Percentiles rank a stretch among this genome's conserved stretches.
These are phyloP conservation scores for Oedothorax gibbosus DNA, from an alignment of 1,140 invertebrate genomes.

Conservation along the genomic window DNA sequence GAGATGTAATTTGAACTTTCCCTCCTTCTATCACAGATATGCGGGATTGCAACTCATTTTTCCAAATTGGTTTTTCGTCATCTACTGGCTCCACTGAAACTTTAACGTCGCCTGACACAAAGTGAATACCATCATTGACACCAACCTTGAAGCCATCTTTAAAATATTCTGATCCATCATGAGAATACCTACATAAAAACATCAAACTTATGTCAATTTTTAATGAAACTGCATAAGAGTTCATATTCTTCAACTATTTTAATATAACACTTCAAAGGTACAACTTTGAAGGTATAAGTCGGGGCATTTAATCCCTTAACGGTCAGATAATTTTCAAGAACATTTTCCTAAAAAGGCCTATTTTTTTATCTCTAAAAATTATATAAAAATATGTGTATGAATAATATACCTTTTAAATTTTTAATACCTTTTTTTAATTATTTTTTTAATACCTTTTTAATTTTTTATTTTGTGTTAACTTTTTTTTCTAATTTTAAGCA, in stretches of 20 bases:
- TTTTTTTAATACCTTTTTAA: too few species aligned
- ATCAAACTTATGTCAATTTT: not conserved
- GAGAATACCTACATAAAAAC: slow-evolving; percentile 49
- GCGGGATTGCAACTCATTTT: slow-evolving; percentile 12
- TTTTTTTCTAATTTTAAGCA: too few species aligned
- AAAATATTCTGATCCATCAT: slow-evolving; percentile 57
- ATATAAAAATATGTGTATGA: too few species aligned
- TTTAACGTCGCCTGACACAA: slow-evolving; percentile 52
- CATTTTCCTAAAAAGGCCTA: not conserved
- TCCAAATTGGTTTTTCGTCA: slow-evolving; percentile 57
- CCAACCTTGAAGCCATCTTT: slow-evolving; percentile 57
- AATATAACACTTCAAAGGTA: too few species aligned
- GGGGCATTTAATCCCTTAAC: too few species aligned
- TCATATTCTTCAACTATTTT: not conserved
- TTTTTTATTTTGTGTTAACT: too few species aligned
- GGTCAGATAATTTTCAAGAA: too few species aligned
- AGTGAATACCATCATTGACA: slow-evolving; percentile 58
- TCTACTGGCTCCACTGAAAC: slow-evolving; percentile 53
- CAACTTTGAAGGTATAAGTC: too few species aligned
- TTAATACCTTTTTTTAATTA: too few species aligned
- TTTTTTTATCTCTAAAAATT: not conserved
- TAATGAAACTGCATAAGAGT: not conserved
- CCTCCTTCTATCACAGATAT: slow-evolving; percentile 50
- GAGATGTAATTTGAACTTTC: slow-evolving; percentile 23
- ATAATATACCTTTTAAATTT: too few species aligned